phyloP scores from a whole-genome alignment of 2,113 vertebrate genomes.

The Okapia johnstoni region DNA sequence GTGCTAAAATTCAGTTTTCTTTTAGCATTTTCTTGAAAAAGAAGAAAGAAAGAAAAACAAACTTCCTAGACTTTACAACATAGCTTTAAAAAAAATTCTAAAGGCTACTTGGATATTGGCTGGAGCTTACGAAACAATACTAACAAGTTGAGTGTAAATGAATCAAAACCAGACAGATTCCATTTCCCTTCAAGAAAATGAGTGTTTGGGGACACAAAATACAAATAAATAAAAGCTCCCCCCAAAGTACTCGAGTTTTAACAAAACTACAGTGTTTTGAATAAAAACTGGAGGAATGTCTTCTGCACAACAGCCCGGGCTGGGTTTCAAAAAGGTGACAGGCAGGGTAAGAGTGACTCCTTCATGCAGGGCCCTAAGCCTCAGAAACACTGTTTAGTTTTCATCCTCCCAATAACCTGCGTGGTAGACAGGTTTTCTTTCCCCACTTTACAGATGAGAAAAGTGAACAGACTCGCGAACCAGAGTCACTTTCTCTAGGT shows the following conservation, averaged over 20 bases:
- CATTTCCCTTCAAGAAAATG: slow-evolving; percentile 46
- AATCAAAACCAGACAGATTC: slow-evolving; percentile 65
- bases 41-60: slow-evolving; percentile 25
- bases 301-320: not conserved
- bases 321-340: not conserved
- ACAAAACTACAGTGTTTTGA: not conserved
- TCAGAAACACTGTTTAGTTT: not conserved
- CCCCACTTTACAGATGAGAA: not conserved
- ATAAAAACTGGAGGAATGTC: not conserved
- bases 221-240: slow-evolving; percentile 22
- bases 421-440: not conserved
- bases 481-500: not conserved
- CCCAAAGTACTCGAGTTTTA: not conserved
- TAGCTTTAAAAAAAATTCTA: slow-evolving; percentile 36
- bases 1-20: slow-evolving; percentile 32
- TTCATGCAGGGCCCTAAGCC: not conserved
- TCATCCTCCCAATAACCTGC: not conserved
- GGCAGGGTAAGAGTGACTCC: accelerated
- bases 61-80: slow-evolving; percentile 37
- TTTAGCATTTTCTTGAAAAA: not conserved
- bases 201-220: not conserved
- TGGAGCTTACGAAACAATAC: slow-evolving; percentile 33
- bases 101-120: not conserved
- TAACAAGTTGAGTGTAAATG: slow-evolving; percentile 52
- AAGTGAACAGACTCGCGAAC: not conserved